Evolutionary conservation across 2,797 vertebrate genomes (phyloP).

Genomic region (Neostethus bicornis): DNA sequence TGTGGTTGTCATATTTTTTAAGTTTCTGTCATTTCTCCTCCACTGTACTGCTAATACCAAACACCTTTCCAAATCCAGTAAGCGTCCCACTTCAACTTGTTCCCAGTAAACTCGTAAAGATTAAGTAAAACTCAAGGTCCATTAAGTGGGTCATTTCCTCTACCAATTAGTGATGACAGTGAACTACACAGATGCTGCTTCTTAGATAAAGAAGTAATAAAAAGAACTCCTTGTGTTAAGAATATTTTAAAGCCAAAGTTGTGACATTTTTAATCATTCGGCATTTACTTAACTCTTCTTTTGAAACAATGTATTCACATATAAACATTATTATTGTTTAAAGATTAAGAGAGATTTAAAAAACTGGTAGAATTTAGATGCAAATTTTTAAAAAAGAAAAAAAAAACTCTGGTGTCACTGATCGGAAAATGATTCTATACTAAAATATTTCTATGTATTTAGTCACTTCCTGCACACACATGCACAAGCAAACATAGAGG

Average conservation of each 20-base stretch:
- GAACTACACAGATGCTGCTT: neutral
- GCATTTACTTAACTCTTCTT: neutral
- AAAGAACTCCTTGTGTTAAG: neutral
- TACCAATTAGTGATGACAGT: slow-evolving; percentile 9
- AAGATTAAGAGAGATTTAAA: neutral
- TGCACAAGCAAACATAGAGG: slow-evolving; percentile 10
- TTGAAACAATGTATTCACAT: neutral
- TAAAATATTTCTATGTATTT: neutral
- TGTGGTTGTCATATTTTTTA: slow-evolving; percentile 1
- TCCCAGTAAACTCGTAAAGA: slow-evolving; percentile 35
- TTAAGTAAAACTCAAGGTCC: slow-evolving; percentile 26
- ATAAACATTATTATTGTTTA: neutral
- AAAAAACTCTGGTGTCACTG: neutral
- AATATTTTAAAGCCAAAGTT: slow-evolving; percentile 3
- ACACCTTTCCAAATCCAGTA: slow-evolving; percentile 5
- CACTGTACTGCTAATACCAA: slow-evolving; percentile 2
- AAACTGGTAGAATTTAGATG: no score
- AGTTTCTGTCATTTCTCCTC: neutral
- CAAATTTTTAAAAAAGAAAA: neutral
- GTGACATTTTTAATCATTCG: slow-evolving; percentile 1
- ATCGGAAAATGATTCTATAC: neutral
- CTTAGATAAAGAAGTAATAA: neutral
- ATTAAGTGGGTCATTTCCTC: slow-evolving; percentile 16
- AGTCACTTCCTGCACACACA: neutral
- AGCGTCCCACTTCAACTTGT: slow-evolving; percentile 7